These are phyloP conservation scores for Gasteruption jaculator DNA, from an alignment of 2,888 invertebrate species.

Conservation along the genomic window DNA sequence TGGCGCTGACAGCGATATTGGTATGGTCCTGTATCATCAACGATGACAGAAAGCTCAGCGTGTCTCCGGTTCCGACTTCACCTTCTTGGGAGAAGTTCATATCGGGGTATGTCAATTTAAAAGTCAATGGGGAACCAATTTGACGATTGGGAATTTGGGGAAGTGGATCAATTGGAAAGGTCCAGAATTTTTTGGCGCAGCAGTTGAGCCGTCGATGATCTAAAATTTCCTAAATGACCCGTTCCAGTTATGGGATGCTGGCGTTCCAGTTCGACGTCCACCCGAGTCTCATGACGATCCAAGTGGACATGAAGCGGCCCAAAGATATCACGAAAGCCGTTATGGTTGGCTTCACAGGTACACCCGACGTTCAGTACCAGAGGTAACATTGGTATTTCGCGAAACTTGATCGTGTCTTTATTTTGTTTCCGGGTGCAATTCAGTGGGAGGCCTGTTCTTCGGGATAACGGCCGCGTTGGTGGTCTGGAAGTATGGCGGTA, in stretches of 20 bases:
- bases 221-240: not conserved
- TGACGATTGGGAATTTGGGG: not conserved
- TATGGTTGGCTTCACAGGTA: constrained; percentile 66
- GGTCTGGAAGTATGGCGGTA: constrained; percentile 62
- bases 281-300: constrained; percentile 81
- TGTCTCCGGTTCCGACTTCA: constrained; percentile 48
- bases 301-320: constrained; percentile 85
- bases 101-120: constrained; percentile 34
- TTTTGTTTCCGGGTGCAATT: no score
- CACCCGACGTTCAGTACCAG: no score
- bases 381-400: not conserved
- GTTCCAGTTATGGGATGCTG: constrained; percentile 48
- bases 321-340: constrained; percentile 70
- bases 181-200: not conserved
- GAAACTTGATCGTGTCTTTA: no score
- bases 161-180: not conserved
- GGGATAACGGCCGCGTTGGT: constrained; percentile 62
- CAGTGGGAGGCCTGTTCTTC: constrained; percentile 63
- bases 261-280: constrained; percentile 72
- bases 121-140: not conserved
- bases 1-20: constrained; percentile 61
- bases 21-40: constrained; percentile 63
- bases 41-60: constrained; percentile 33
- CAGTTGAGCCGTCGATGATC: not conserved
- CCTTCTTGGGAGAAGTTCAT: constrained; percentile 50